A percentile compares a stretch with the other conserved stretches of the same genome.
These are phyloP conservation scores for Pammene aurita DNA, from an alignment of 2,888 invertebrate species.

Conservation along the genomic window DNA sequence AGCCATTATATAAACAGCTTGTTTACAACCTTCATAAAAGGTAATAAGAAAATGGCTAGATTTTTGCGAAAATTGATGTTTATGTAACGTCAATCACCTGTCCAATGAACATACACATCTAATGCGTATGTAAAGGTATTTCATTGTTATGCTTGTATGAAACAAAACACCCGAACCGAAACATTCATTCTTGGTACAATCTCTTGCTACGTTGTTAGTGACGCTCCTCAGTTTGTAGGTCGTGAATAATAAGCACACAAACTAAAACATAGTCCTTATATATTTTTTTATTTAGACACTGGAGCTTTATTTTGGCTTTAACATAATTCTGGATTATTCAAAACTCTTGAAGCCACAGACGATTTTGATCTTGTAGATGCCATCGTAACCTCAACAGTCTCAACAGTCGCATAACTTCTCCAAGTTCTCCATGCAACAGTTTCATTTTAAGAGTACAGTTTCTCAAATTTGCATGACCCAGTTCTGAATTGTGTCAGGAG, in stretches of 20 bases:
- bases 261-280: too few relatives aligned
- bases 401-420: background rate
- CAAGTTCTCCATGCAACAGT: background rate
- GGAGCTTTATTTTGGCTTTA: background rate
- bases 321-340: background rate
- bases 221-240: background rate
- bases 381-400: background rate
- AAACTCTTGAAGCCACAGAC: background rate
- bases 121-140: conserved; percentile 6
- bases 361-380: background rate
- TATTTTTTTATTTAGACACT: too few relatives aligned
- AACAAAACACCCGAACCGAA: background rate
- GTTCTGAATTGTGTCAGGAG: conserved; percentile 35
- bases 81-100: conserved; percentile 4
- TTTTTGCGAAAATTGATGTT: conserved; percentile 21
- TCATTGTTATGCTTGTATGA: background rate
- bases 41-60: conserved; percentile 1
- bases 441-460: background rate
- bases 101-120: background rate
- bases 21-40: conserved; percentile 6
- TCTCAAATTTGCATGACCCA: conserved; percentile 34
- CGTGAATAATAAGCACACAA: too few relatives aligned
- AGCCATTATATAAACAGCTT: conserved; percentile 5
- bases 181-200: background rate
- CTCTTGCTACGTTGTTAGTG: background rate